These are phyloP conservation scores for Drosophila yooni DNA, from an alignment of 2,888 invertebrate genomes.

Conservation along the genomic window DNA sequence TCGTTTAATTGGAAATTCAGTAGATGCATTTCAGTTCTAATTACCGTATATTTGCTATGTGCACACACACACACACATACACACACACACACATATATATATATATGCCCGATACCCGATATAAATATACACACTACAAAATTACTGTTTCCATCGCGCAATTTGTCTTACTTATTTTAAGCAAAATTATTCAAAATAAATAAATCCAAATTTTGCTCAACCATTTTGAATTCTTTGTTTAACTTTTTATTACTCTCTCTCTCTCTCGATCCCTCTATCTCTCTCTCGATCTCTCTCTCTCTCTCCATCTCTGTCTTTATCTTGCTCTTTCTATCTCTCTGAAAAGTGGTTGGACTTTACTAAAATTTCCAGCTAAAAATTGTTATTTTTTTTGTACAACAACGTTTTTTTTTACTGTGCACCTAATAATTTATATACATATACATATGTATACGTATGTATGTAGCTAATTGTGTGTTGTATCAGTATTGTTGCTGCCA, in stretches of 20 bases:
- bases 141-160: background rate
- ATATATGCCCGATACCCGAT: slow-evolving; percentile 51
- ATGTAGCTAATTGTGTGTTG: background rate
- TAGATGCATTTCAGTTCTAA: slow-evolving; percentile 71
- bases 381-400: background rate
- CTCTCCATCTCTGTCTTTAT: background rate
- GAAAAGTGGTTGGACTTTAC: background rate
- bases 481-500: slow-evolving; percentile 27
- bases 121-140: background rate
- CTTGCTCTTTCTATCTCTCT: background rate
- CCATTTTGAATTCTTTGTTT: too few species aligned
- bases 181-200: too few species aligned
- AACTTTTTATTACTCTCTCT: background rate
- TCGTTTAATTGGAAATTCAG: slow-evolving; percentile 72
- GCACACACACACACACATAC: too few species aligned
- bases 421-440: background rate
- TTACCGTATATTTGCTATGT: background rate
- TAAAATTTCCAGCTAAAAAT: too few species aligned
- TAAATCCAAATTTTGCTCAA: too few species aligned
- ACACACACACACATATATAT: background rate
- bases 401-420: slow-evolving; percentile 1
- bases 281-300: background rate
- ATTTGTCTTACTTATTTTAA: background rate
- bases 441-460: background rate
- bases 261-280: too few species aligned